Conservation (phyloP, 2,888 invertebrate genomes). For the Nemotelus pantherinus region DNA sequence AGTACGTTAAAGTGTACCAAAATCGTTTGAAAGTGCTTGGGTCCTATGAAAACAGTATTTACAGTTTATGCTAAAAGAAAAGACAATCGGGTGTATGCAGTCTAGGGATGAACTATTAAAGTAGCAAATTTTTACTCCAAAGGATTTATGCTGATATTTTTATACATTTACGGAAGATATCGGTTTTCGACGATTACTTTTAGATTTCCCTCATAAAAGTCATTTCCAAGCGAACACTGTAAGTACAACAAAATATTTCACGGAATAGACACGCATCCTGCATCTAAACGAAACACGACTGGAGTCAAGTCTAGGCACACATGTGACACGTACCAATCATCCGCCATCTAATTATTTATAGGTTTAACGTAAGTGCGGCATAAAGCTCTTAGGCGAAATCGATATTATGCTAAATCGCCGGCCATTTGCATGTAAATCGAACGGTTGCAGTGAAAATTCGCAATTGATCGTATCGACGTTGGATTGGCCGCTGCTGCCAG, state of each 20-base stretch:
- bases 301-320: background rate
- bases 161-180: too few species aligned
- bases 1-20: background rate
- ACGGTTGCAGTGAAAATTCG: constrained; percentile 34
- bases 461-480: constrained; percentile 9
- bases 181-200: too few species aligned
- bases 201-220: too few species aligned
- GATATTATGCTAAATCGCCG: constrained; percentile 48
- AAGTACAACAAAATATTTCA: too few species aligned
- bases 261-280: too few species aligned
- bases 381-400: constrained; percentile 47
- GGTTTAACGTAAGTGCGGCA: constrained; percentile 18
- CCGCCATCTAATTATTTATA: constrained; percentile 23
- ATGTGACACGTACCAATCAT: constrained; percentile 38
- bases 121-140: too few species aligned
- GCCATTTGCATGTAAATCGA: constrained; percentile 49
- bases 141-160: too few species aligned
- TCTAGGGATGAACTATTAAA: too few species aligned
- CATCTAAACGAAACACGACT: too few species aligned
- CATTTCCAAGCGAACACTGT: too few species aligned
- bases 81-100: background rate
- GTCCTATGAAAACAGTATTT: background rate
- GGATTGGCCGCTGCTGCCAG: constrained; percentile 7
- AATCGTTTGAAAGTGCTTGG: background rate
- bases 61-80: background rate